Evolutionary conservation across 2,797 vertebrate genomes (phyloP).

Genomic region (Sternotherus odoratus): DNA sequence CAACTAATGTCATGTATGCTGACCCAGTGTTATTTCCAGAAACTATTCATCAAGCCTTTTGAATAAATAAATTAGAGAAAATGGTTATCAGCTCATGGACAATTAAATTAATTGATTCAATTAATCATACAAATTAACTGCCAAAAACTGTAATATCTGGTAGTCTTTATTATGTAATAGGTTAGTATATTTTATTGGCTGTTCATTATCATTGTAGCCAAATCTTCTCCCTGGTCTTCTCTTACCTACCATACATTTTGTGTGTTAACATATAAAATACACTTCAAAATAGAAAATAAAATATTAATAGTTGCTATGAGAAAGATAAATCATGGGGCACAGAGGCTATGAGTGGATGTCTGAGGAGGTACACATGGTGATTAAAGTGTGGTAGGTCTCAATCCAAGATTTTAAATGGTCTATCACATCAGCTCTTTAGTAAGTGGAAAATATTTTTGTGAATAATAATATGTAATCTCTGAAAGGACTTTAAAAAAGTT

Average conservation of each 20-base stretch:
- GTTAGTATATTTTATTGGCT: not conserved
- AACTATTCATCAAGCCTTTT: not conserved
- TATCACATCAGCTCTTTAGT: not conserved
- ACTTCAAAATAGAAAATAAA: not conserved
- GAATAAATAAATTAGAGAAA: not conserved
- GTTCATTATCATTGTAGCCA: not conserved
- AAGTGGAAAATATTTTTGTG: not conserved
- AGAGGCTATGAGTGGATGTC: not conserved
- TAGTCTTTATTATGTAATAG: not conserved
- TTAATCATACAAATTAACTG: not conserved
- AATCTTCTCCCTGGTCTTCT: not conserved
- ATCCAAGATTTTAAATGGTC: not conserved
- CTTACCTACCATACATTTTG: not conserved
- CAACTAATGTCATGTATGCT: not conserved
- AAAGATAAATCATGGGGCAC: not conserved
- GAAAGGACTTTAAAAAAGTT: not conserved
- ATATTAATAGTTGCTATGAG: not conserved
- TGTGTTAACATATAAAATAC: not conserved
- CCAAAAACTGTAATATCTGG: not conserved
- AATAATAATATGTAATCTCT: not conserved
- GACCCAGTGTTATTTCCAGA: not conserved
- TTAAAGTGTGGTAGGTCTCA: not conserved
- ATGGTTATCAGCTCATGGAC: not conserved
- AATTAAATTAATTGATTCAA: not conserved
- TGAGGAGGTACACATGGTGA: not conserved